A percentile compares a stretch with the other conserved stretches of the same genome.
Evolutionary conservation across 2,113 vertebrate species (phyloP).

Genomic region (Myiagra hebetior): DNA sequence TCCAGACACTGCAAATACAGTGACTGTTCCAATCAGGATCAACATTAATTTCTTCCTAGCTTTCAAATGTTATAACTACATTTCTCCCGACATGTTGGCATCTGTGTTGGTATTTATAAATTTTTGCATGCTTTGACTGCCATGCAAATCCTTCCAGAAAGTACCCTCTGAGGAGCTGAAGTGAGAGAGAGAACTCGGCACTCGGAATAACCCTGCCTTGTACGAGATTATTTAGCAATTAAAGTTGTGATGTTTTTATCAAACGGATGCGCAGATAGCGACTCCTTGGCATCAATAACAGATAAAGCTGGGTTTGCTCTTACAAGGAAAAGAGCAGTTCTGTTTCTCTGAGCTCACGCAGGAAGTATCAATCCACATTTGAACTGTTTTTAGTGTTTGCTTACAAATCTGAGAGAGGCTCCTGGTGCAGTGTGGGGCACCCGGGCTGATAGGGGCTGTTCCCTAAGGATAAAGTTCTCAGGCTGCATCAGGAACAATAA

Average conservation of each 20-base stretch:
- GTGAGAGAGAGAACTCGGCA: conserved; percentile 12
- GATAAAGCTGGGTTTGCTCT: neutral
- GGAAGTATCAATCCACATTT: neutral
- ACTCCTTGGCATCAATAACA: neutral
- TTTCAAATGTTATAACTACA: conserved; percentile 29
- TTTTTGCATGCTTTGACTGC: conserved; percentile 51
- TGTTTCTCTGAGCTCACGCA: neutral
- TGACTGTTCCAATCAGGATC: conserved; percentile 52
- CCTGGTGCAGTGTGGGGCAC: accelerated
- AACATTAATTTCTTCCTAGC: conserved; percentile 42
- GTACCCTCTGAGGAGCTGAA: conserved; percentile 38
- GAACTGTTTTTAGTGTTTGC: neutral
- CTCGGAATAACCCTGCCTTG: neutral
- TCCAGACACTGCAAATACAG: neutral
- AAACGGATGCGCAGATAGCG: neutral
- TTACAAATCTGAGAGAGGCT: neutral
- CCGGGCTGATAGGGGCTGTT: neutral
- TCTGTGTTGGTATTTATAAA: conserved; percentile 59
- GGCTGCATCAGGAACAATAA: neutral
- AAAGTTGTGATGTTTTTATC: conserved; percentile 1
- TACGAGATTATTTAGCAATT: conserved; percentile 31
- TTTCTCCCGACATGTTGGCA: conserved; percentile 47
- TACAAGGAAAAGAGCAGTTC: neutral
- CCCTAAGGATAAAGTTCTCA: neutral
- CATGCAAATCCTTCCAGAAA: conserved; percentile 35